Conservation (phyloP, 37 sponge, comb jelly and placozoan species). For the Ephydatia muelleri region DNA sequence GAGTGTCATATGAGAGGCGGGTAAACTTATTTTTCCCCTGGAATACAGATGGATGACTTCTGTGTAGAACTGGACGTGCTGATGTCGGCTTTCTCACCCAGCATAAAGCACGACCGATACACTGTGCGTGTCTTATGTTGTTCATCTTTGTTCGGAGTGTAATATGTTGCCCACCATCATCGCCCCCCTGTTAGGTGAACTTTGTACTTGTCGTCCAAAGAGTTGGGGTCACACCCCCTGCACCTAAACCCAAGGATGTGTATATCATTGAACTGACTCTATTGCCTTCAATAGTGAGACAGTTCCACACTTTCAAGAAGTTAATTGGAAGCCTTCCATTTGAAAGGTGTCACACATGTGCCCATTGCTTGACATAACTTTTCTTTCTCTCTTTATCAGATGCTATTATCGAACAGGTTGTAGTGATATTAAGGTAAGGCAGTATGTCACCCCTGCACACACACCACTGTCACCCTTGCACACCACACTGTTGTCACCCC, state of each 20-base stretch:
- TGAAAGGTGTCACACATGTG: background rate
- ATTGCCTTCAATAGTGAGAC: background rate
- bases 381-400: background rate
- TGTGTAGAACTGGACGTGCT: background rate
- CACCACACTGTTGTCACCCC: too few species aligned
- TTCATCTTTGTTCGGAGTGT: background rate
- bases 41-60: background rate
- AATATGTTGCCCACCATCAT: background rate
- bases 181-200: too few species aligned
- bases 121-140: background rate
- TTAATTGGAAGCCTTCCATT: background rate
- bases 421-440: background rate
- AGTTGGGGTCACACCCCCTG: background rate
- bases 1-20: too few species aligned
- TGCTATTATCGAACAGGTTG: background rate
- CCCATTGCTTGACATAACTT: background rate
- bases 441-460: too few species aligned
- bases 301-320: background rate
- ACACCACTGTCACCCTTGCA: too few species aligned
- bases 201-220: background rate
- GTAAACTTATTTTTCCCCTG: too few species aligned
- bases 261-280: background rate
- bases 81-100: background rate
- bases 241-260: background rate
- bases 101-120: background rate